A percentile compares a stretch with the other conserved stretches of the same genome.
Evolutionary conservation across 2,797 vertebrate genomes (phyloP).

Genomic region (Intellagama lesueurii): DNA sequence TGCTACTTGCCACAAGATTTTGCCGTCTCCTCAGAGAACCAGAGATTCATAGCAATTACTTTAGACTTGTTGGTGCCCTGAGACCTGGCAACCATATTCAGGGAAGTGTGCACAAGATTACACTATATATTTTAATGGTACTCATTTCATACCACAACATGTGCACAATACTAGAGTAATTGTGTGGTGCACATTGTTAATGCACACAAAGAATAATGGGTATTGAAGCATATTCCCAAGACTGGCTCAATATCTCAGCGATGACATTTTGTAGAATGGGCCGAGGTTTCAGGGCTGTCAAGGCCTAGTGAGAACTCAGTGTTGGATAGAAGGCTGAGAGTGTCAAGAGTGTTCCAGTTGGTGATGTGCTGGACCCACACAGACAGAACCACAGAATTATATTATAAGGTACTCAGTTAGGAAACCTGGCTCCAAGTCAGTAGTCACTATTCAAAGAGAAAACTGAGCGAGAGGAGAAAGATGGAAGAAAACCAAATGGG

Average conservation of each 20-base stretch:
- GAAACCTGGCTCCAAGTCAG: conserved; percentile 51
- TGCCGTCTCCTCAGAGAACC: too few relatives aligned
- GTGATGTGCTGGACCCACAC: conserved; percentile 27
- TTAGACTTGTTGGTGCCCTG: too few relatives aligned
- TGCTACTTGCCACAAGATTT: too few relatives aligned
- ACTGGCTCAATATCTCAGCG: conserved; percentile 66
- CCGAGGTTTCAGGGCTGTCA: conserved; percentile 47
- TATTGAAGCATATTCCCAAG: conserved; percentile 76
- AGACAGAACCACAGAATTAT: conserved; percentile 45
- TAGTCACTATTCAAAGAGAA: conserved; percentile 56
- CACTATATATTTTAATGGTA: conserved; percentile 71
- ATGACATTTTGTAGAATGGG: conserved; percentile 46
- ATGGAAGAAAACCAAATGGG: conserved; percentile 56
- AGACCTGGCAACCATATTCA: neutral
- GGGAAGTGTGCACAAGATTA: neutral
- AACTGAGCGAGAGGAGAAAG: conserved; percentile 56
- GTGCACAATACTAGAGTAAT: conserved; percentile 81
- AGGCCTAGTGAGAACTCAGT: conserved; percentile 44
- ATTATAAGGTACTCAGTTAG: conserved; percentile 49
- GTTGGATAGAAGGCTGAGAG: conserved; percentile 26
- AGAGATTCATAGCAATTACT: too few relatives aligned
- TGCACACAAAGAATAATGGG: conserved; percentile 73
- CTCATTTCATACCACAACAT: conserved; percentile 78
- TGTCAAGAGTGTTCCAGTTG: conserved; percentile 16
- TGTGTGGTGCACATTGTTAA: conserved; percentile 73